Conservation (phyloP, 2,113 vertebrate genomes). For the Donacobius atricapilla region DNA sequence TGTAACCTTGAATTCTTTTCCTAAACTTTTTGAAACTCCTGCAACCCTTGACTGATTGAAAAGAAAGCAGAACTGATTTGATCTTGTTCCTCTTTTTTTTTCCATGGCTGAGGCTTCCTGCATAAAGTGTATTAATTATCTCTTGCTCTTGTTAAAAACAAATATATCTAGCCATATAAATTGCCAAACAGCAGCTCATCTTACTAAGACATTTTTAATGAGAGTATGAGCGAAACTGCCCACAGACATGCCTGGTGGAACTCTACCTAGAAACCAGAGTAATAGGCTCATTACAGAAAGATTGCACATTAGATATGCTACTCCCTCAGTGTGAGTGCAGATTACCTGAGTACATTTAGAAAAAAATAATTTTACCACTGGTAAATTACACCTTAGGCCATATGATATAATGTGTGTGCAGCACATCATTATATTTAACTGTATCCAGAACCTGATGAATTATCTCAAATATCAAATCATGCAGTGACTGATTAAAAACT, state of each 20-base stretch:
- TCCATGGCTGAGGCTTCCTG: neutral
- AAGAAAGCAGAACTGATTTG: slow-evolving; percentile 26
- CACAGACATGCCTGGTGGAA: slow-evolving; percentile 31
- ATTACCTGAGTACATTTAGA: neutral
- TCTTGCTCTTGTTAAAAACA: slow-evolving; percentile 23
- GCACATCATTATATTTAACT: neutral
- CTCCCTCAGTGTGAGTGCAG: neutral
- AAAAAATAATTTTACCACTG: neutral
- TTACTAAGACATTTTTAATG: neutral
- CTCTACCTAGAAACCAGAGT: slow-evolving; percentile 26
- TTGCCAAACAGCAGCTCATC: slow-evolving; percentile 25
- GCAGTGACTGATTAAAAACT: neutral
- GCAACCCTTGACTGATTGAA: neutral
- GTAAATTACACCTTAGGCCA: neutral
- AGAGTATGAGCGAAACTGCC: neutral
- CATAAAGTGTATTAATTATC: neutral
- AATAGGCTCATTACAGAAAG: slow-evolving; percentile 31
- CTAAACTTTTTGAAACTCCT: slow-evolving; percentile 9
- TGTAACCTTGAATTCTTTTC: slow-evolving; percentile 26
- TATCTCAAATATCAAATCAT: neutral
- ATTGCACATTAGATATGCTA: neutral
- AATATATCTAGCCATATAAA: slow-evolving; percentile 7
- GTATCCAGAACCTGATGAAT: neutral
- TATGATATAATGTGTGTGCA: neutral
- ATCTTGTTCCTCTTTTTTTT: neutral